Conservation (phyloP, 2,888 invertebrate species). For the Hemistola chrysoprasaria region DNA sequence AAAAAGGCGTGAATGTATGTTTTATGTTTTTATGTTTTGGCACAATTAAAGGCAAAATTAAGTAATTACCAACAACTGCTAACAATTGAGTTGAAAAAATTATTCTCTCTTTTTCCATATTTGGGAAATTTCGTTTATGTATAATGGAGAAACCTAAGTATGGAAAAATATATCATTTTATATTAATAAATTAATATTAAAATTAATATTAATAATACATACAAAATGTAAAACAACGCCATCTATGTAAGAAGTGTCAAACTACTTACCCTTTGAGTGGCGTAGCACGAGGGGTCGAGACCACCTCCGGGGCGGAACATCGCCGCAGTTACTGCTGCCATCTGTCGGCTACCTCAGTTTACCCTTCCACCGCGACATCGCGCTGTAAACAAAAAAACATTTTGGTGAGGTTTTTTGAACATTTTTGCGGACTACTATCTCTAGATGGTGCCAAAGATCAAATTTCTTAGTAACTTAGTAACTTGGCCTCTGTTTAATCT, state of each 20-base stretch:
- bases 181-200: neutral
- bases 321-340: conserved; percentile 87
- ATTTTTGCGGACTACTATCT: neutral
- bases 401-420: conserved; percentile 8
- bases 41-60: too few relatives aligned
- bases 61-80: too few relatives aligned
- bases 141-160: too few relatives aligned
- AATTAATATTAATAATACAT: neutral
- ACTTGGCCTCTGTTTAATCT: too few relatives aligned
- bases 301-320: conserved; percentile 86
- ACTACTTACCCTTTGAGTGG: conserved; percentile 83
- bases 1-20: too few relatives aligned
- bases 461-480: too few relatives aligned
- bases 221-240: conserved; percentile 43
- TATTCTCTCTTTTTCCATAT: too few relatives aligned
- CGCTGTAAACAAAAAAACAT: conserved; percentile 64
- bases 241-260: conserved; percentile 43
- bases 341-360: conserved; percentile 83
- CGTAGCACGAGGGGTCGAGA: conserved; percentile 84
- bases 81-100: too few relatives aligned
- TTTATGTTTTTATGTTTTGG: too few relatives aligned
- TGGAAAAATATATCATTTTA: too few relatives aligned
- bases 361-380: conserved; percentile 83
- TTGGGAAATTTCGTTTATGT: too few relatives aligned
- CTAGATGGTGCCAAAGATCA: conserved; percentile 10